phyloP scores from a whole-genome alignment of 2,797 vertebrate species.

The Gallinago solitaria region DNA sequence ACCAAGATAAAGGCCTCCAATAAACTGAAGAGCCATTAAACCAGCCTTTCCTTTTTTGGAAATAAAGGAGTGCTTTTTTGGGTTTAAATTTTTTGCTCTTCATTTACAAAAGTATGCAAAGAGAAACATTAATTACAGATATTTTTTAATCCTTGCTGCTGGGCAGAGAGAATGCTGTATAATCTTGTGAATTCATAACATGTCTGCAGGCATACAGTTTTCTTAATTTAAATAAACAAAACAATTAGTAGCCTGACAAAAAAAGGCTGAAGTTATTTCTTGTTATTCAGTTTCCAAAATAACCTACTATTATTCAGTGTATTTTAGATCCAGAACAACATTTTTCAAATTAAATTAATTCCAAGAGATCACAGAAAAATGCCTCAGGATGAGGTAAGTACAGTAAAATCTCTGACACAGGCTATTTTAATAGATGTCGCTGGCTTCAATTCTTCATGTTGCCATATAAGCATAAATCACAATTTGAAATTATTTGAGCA shows the following conservation, averaged over 20 bases:
- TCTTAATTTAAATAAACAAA: conserved; percentile 28
- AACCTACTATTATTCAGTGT: background rate
- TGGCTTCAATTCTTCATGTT: background rate
- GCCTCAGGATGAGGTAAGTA: conserved; percentile 14
- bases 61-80: background rate
- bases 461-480: background rate
- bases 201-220: background rate
- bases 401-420: background rate
- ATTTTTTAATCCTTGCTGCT: background rate
- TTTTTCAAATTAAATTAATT: conserved; percentile 44
- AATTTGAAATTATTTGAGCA: conserved; percentile 6
- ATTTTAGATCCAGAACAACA: background rate
- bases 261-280: background rate
- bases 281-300: conserved; percentile 5
- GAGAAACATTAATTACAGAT: background rate
- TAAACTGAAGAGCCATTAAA: background rate
- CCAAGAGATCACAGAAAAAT: conserved; percentile 13
- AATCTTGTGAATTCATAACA: background rate
- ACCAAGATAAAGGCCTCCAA: background rate
- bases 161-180: background rate
- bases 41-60: background rate
- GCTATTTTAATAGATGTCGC: conserved; percentile 1
- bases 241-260: conserved; percentile 14
- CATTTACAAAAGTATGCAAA: background rate
- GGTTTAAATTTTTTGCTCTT: background rate